Conservation (phyloP, 2,113 vertebrate species). For the Prionailurus viverrinus region DNA sequence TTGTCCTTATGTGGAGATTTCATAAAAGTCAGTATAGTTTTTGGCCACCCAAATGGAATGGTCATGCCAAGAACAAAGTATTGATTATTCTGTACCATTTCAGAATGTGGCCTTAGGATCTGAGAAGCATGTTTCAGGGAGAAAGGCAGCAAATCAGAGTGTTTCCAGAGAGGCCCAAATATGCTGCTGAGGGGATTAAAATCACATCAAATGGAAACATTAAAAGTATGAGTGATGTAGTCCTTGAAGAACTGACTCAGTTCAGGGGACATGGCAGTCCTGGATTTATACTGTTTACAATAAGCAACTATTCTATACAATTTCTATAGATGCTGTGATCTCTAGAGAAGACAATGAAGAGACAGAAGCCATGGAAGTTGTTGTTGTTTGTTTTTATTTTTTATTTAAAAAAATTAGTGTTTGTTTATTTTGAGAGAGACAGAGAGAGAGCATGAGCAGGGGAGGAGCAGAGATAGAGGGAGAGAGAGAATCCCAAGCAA, state of each 20-base stretch:
- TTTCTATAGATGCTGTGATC: neutral
- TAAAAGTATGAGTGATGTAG: neutral
- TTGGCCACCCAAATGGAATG: neutral
- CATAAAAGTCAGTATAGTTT: neutral
- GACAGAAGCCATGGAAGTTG: neutral
- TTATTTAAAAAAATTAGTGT: too few species aligned
- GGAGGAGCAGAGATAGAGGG: too few species aligned
- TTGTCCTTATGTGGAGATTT: neutral
- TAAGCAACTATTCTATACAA: neutral
- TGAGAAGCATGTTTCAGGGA: neutral
- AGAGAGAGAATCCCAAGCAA: too few species aligned
- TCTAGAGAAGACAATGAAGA: neutral
- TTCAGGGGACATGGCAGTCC: neutral
- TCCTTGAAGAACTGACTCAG: neutral
- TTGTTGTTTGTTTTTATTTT: neutral
- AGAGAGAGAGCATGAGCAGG: too few species aligned
- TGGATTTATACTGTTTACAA: neutral
- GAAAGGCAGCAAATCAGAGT: neutral
- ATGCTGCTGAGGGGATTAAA: neutral
- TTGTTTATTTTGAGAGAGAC: too few species aligned
- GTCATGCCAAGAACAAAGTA: neutral
- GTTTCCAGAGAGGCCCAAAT: neutral
- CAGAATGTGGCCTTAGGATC: neutral
- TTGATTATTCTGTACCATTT: neutral
- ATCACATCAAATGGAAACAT: neutral